Evolutionary conservation across 2,888 invertebrate genomes (phyloP).

Genomic region (Tinea trinotella): DNA sequence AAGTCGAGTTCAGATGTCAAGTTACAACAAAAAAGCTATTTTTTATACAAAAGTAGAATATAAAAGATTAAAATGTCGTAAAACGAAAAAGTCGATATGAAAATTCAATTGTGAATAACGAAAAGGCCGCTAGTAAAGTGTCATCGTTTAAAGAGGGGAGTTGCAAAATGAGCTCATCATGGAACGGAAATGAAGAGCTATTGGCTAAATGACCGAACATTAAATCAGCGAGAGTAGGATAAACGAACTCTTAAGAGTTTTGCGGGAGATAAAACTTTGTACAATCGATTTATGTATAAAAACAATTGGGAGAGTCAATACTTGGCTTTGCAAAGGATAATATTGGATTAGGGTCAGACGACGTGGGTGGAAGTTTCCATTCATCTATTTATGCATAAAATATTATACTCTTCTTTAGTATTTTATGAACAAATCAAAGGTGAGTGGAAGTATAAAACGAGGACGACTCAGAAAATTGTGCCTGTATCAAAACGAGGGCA

Average conservation of each 20-base stretch:
- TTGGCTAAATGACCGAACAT: constrained; percentile 16
- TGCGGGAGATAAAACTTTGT: constrained; percentile 10
- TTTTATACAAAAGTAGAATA: no score
- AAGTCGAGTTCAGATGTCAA: no score
- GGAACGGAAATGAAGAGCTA: constrained; percentile 15
- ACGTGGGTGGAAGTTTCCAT: no score
- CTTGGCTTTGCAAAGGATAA: neutral
- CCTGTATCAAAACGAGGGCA: no score
- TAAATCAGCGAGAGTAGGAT: constrained; percentile 15
- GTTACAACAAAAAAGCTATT: no score
- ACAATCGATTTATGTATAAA: constrained; percentile 8
- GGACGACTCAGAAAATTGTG: no score
- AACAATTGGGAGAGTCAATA: neutral
- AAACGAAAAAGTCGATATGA: no score
- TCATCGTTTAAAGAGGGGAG: constrained; percentile 13
- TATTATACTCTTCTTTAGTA: no score
- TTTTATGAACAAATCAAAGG: no score
- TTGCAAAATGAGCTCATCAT: constrained; percentile 8
- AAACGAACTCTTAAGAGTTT: constrained; percentile 14
- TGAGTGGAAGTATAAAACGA: no score
- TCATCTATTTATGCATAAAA: no score
- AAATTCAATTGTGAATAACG: neutral
- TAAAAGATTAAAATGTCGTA: no score
- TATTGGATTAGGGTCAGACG: neutral
- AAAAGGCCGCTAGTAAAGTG: neutral